These are phyloP conservation scores for Peromyscus aztecus DNA, from an alignment of 2,797 vertebrate genomes.

Conservation along the genomic window DNA sequence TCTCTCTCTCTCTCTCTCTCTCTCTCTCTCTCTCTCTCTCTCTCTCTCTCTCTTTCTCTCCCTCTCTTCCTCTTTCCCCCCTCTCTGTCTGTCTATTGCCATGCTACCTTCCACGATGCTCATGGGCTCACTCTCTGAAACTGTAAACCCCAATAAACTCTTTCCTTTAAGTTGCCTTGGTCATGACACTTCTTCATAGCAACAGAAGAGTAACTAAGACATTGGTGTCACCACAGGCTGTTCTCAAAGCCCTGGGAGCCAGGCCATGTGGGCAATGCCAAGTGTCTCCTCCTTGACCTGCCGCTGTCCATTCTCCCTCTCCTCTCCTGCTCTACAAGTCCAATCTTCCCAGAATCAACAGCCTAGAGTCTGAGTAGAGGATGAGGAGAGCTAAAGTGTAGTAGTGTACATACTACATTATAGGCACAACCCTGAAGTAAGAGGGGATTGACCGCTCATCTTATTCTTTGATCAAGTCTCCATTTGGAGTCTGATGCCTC, in stretches of 20 bases:
- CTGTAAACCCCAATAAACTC: not conserved
- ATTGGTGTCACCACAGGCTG: not conserved
- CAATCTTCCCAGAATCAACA: not conserved
- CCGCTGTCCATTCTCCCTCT: too few relatives aligned
- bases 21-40: too few relatives aligned
- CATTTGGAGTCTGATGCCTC: not conserved
- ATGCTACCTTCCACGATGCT: not conserved
- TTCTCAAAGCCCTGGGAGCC: not conserved
- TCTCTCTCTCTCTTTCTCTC: too few relatives aligned
- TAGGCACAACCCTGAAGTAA: accelerated
- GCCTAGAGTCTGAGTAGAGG: not conserved
- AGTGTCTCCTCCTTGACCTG: not conserved
- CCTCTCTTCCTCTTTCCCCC: not conserved
- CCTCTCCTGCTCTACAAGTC: too few relatives aligned
- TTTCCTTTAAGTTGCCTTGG: not conserved
- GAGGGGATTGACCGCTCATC: not conserved
- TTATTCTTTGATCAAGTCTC: not conserved
- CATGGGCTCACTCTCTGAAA: not conserved
- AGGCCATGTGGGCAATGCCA: accelerated
- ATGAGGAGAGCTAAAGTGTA: not conserved
- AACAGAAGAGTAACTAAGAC: not conserved
- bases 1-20: too few relatives aligned
- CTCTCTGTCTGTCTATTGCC: not conserved
- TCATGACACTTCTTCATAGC: not conserved
- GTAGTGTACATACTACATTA: accelerated